Conservation (phyloP, 2,113 vertebrate species). For the Arvicanthis niloticus region DNA sequence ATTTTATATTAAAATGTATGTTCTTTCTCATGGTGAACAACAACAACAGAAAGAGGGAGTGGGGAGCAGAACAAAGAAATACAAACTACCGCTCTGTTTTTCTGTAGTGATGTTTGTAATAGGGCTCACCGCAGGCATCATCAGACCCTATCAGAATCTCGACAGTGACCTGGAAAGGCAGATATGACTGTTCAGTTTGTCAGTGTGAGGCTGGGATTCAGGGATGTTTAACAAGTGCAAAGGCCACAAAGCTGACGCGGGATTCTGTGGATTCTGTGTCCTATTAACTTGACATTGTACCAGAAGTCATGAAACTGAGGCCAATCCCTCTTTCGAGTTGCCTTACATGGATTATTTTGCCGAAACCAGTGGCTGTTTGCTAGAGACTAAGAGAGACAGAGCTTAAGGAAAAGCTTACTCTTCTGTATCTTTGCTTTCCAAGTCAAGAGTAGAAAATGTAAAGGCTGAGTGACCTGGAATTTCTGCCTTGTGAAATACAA, state of each 20-base stretch:
- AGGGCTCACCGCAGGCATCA: background rate
- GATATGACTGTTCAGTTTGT: constrained; percentile 17
- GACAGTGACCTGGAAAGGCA: background rate
- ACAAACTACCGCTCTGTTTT: background rate
- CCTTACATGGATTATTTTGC: background rate
- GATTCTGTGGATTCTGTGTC: constrained; percentile 2
- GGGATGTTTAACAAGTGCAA: constrained; percentile 1
- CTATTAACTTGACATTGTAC: background rate
- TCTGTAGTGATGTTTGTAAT: background rate
- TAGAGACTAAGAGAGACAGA: constrained; percentile 14
- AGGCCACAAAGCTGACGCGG: background rate
- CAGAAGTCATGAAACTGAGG: background rate
- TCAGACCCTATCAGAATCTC: constrained; percentile 9
- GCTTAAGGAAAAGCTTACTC: background rate
- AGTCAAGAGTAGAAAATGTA: background rate
- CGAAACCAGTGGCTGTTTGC: background rate
- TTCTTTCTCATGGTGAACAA: background rate
- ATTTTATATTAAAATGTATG: constrained; percentile 29
- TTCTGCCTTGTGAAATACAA: background rate
- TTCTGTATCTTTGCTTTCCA: background rate
- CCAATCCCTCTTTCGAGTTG: background rate
- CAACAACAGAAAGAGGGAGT: background rate
- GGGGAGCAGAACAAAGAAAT: background rate
- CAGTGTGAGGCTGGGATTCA: constrained; percentile 11
- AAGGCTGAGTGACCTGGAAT: background rate